A percentile compares a stretch with the other conserved stretches of the same genome.
Conservation (phyloP, 1,140 invertebrate species). For the Hermetia illucens region DNA sequence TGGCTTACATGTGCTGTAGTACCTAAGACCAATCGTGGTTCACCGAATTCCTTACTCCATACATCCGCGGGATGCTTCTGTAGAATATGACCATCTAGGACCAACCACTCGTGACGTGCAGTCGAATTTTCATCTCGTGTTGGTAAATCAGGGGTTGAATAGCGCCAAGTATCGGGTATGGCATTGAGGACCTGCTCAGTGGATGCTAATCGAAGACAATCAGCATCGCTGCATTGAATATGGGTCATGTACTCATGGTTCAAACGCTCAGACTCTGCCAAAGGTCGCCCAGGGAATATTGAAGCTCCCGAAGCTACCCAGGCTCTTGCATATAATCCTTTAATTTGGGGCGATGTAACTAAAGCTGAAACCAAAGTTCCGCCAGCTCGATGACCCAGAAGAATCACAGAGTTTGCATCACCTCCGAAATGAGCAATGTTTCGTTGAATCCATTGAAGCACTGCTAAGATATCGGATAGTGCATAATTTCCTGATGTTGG, state of each 20-base stretch:
- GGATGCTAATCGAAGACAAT: slow-evolving; percentile 45
- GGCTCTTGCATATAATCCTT: slow-evolving; percentile 47
- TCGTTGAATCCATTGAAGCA: slow-evolving; percentile 62
- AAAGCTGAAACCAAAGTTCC: slow-evolving; percentile 62
- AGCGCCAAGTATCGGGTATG: slow-evolving; percentile 53
- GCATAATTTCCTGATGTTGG: slow-evolving; percentile 76
- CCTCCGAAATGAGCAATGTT: slow-evolving; percentile 76
- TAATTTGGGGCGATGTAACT: slow-evolving; percentile 37
- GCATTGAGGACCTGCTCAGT: slow-evolving; percentile 46
- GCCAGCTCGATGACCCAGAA: slow-evolving; percentile 68
- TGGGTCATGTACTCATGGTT: slow-evolving; percentile 43
- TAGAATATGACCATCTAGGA: slow-evolving; percentile 52
- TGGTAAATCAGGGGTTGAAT: slow-evolving; percentile 43
- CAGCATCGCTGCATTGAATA: slow-evolving; percentile 32
- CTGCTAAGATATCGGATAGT: slow-evolving; percentile 61
- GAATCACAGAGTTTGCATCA: slow-evolving; percentile 53
- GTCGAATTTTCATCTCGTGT: slow-evolving; percentile 35
- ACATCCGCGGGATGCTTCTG: slow-evolving; percentile 44
- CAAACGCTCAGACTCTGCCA: slow-evolving; percentile 42
- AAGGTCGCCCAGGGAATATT: slow-evolving; percentile 45
- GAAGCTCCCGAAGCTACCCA: slow-evolving; percentile 62
- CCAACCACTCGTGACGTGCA: slow-evolving; percentile 55
- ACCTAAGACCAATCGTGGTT: slow-evolving; percentile 47
- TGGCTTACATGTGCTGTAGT: slow-evolving; percentile 54
- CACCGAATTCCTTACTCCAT: slow-evolving; percentile 29